Base-by-base conservation (phyloP, 2,113 vertebrate genomes). In the Candoia aspera region DNA sequence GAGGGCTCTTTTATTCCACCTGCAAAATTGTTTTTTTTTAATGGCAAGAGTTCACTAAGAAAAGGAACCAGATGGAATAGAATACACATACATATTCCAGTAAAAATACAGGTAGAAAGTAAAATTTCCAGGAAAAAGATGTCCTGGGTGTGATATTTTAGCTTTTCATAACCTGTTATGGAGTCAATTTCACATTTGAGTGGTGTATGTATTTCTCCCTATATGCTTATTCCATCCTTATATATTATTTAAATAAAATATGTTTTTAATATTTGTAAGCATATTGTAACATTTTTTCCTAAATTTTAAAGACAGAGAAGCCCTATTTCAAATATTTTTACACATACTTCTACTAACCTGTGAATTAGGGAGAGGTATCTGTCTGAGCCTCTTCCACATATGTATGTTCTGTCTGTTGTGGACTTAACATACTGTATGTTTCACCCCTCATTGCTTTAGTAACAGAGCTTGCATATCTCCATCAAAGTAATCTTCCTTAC, bases 61-160 rank as follows among this genome's bases (percentile, higher is more conserved):
- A 84, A 94, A 92, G 62, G 93, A 94, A 57, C 54, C 90, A 37
- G 8, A 23, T 13, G 93, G 85, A 96, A 94, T 91, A 96, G 95
- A 96, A 95, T 84, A 95, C 60, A 91, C 93, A 95, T 93, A 95
- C 64, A 24, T 88, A 37, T 59, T 73, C 15, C 9, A 79, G 26
- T 29, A 49, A 68, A 91, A 42, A 87, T 73, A 68, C 19, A 33
- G 17, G 12, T n/a, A 91, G 29, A 3, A 42, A 92, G 93, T 93
- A 55, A 57, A 84, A 91, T 94, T 84, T 79, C 26, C 5, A 85
- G 0, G 89, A 85, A 83, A 4, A 92, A 94, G 60, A 57, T 87
- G 49, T 21, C 23, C 0, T 60, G 90, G 62, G 94, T 95, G 93
- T 95, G 87, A 46, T 85, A 64, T 24, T 93, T 94, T 92, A 93